phyloP scores from a whole-genome alignment of 2,113 vertebrate genomes.

The Halichoeres trimaculatus region DNA sequence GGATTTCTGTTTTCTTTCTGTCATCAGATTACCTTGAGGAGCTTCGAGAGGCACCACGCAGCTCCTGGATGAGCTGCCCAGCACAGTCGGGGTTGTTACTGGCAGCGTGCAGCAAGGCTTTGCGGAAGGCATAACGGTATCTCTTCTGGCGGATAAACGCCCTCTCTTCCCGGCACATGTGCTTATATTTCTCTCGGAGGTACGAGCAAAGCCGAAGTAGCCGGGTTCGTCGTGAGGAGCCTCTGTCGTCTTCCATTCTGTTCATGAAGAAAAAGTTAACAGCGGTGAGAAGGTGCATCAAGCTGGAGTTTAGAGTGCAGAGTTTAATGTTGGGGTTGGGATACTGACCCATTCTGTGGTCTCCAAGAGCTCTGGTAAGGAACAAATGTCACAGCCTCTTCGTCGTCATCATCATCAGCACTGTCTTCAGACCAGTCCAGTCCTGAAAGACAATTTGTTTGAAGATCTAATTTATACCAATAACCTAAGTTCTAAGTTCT shows the following conservation, averaged over 20 bases:
- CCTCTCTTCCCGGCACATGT: slow-evolving; percentile 96
- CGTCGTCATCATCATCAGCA: slow-evolving; percentile 87
- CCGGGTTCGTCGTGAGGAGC: slow-evolving; percentile 89
- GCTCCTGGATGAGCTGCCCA: slow-evolving; percentile 90
- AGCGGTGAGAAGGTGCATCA: background rate
- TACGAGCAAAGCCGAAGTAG: slow-evolving; percentile 96
- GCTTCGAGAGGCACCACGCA: slow-evolving; percentile 82
- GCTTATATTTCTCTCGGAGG: slow-evolving; percentile 98
- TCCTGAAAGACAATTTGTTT: slow-evolving; percentile 82
- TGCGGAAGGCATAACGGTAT: slow-evolving; percentile 92
- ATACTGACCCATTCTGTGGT: slow-evolving; percentile 74
- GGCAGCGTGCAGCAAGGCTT: slow-evolving; percentile 95
- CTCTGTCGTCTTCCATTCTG: slow-evolving; percentile 82
- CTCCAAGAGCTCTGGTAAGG: slow-evolving; percentile 90
- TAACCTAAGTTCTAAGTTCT: background rate
- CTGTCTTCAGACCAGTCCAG: slow-evolving; percentile 99
- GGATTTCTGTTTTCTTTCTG: background rate
- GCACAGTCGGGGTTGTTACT: slow-evolving; percentile 90
- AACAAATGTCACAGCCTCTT: slow-evolving; percentile 85
- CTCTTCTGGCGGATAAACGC: slow-evolving; percentile 93
- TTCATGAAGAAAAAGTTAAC: background rate
- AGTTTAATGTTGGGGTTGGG: background rate
- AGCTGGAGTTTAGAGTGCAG: too few relatives aligned
- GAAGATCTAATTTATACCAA: slow-evolving; percentile 14
- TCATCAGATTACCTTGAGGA: slow-evolving; percentile 82